phyloP scores from a whole-genome alignment of 2,797 vertebrate genomes.

The Pseudochirops corinnae region DNA sequence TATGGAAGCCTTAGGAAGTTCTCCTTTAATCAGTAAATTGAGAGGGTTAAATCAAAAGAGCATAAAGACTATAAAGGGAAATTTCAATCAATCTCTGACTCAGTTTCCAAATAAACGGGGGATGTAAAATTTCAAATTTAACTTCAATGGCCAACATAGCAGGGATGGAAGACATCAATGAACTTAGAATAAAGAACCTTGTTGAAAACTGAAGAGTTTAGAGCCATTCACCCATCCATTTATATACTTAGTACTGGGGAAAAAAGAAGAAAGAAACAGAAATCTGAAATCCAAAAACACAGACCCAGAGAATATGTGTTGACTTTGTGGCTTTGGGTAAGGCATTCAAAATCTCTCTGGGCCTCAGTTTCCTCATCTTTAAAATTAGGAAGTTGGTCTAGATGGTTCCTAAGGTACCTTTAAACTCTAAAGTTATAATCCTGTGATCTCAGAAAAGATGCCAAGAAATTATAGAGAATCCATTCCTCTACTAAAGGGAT shows the following conservation, averaged over 20 bases:
- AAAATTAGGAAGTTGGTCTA: background rate
- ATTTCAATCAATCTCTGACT: constrained; percentile 22
- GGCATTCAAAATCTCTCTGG: background rate
- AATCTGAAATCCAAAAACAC: background rate
- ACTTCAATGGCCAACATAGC: constrained; percentile 28
- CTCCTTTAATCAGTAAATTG: constrained; percentile 64
- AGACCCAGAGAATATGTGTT: background rate
- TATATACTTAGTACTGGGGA: background rate
- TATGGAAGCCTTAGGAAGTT: constrained; percentile 52
- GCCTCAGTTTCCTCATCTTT: background rate
- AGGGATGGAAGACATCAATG: constrained; percentile 45
- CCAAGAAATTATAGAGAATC: background rate
- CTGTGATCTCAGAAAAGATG: background rate
- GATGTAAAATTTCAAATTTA: constrained; percentile 40
- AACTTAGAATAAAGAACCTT: background rate
- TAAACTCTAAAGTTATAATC: background rate
- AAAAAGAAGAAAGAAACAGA: background rate
- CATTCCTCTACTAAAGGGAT: background rate
- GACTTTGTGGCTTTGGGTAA: background rate
- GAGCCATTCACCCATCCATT: background rate
- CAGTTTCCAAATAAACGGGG: constrained; percentile 33
- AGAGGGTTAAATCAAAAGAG: constrained; percentile 49
- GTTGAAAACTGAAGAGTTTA: background rate
- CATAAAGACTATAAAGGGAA: constrained; percentile 27
- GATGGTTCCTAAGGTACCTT: background rate